Percentiles rank a stretch among this genome's conserved stretches.
Evolutionary conservation across 1,140 invertebrate genomes (phyloP).

Genomic region (Hylaeus anthracinus): DNA sequence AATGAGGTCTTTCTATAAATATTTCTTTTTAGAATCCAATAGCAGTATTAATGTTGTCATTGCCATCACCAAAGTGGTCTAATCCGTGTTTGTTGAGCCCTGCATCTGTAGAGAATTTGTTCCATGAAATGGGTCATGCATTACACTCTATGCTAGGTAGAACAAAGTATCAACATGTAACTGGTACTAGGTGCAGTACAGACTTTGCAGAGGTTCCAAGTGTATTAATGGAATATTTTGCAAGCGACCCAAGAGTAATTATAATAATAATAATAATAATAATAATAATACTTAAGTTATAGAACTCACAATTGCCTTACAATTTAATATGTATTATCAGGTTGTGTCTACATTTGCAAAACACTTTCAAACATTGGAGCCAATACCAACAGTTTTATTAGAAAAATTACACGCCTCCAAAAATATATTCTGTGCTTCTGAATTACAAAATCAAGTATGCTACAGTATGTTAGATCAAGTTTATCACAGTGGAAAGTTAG

Average conservation of each 20-base stretch:
- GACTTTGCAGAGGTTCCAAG: slow-evolving; percentile 99
- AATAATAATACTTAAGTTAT: slow-evolving; percentile 19
- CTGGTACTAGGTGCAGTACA: slow-evolving; percentile 97
- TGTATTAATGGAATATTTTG: slow-evolving; percentile 99
- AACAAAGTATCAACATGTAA: slow-evolving; percentile 97
- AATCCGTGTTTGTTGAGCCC: slow-evolving; percentile 91
- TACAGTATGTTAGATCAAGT: slow-evolving; percentile 89
- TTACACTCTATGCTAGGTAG: slow-evolving; percentile 99
- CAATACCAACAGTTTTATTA: slow-evolving; percentile 89
- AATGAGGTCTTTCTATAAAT: not conserved
- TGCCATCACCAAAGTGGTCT: slow-evolving; percentile 87
- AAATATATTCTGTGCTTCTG: slow-evolving; percentile 92
- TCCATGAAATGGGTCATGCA: slow-evolving; percentile 99
- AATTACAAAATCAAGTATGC: slow-evolving; percentile 94
- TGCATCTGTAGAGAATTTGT: slow-evolving; percentile 95
- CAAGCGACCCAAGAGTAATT: slow-evolving; percentile 90
- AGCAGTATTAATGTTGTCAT: slow-evolving; percentile 96
- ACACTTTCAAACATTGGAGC: slow-evolving; percentile 94
- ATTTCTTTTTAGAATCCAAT: slow-evolving; percentile 87
- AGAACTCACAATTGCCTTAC: not conserved
- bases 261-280: not conserved
- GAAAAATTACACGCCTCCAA: slow-evolving; percentile 91
- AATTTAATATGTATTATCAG: slow-evolving; percentile 74
- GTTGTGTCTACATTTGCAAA: slow-evolving; percentile 93
- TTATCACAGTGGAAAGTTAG: slow-evolving; percentile 87